These are phyloP conservation scores for Eolophus roseicapilla DNA, from an alignment of 2,113 vertebrate species.

Conservation along the genomic window DNA sequence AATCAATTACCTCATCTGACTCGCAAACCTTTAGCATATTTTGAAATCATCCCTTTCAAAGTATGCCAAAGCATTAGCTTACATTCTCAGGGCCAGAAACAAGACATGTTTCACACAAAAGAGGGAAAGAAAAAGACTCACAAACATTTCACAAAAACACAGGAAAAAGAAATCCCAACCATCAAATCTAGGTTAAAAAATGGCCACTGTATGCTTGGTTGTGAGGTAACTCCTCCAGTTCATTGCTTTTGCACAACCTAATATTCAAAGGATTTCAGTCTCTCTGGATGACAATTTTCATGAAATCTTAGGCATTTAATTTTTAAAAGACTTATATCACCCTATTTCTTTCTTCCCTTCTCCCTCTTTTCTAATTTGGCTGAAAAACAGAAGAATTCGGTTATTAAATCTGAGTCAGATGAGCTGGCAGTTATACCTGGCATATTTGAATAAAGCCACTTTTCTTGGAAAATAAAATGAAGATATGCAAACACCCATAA, in stretches of 20 bases:
- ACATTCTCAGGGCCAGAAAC: not conserved
- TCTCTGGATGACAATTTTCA: not conserved
- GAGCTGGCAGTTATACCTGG: not conserved
- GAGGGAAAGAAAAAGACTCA: not conserved
- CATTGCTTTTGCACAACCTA: not conserved
- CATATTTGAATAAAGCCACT: not conserved
- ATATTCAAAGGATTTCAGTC: not conserved
- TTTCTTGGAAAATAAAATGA: not conserved
- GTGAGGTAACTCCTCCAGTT: not conserved
- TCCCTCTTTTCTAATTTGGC: not conserved
- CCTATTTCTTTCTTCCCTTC: not conserved
- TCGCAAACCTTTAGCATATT: not conserved
- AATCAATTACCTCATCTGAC: not conserved
- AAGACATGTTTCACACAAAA: not conserved
- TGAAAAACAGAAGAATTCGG: not conserved
- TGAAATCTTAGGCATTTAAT: not conserved
- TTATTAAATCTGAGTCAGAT: not conserved
- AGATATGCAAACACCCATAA: not conserved
- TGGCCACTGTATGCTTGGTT: not conserved
- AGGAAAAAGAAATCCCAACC: not conserved
- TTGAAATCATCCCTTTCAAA: not conserved
- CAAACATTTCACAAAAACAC: not conserved
- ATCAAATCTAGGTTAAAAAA: not conserved
- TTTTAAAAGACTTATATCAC: not conserved
- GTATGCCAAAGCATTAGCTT: not conserved